phyloP scores from a whole-genome alignment of 2,888 invertebrate species.

The Ernsta delagoae region DNA sequence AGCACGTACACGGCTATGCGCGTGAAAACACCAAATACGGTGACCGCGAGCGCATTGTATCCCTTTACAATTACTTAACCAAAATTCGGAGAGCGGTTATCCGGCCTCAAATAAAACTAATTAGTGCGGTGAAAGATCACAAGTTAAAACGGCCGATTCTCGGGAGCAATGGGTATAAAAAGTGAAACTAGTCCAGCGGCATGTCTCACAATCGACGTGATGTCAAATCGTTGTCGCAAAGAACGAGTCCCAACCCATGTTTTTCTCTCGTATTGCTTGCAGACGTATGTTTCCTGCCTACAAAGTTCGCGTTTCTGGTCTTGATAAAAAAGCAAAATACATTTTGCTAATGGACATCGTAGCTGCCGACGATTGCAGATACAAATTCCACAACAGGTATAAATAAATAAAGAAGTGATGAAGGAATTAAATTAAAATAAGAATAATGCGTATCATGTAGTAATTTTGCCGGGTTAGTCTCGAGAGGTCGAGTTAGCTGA shows the following conservation, averaged over 20 bases:
- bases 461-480: constrained; percentile 52
- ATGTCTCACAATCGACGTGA: constrained; percentile 81
- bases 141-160: constrained; percentile 73
- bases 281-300: constrained; percentile 99
- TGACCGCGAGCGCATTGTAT: constrained; percentile 41
- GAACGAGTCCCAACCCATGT: constrained; percentile 80
- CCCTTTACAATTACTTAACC: constrained; percentile 36
- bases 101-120: constrained; percentile 49
- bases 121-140: constrained; percentile 74
- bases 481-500: constrained; percentile 51
- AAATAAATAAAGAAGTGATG: constrained; percentile 57
- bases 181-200: constrained; percentile 73
- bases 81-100: constrained; percentile 31
- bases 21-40: constrained; percentile 49
- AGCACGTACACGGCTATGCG: constrained; percentile 44
- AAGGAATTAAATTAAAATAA: constrained; percentile 82
- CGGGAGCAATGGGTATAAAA: constrained; percentile 64
- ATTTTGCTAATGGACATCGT: constrained; percentile 99
- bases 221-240: constrained; percentile 81
- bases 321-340: constrained; percentile 99
- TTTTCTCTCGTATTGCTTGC: constrained; percentile 87
- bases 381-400: constrained; percentile 97
- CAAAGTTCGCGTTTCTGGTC: constrained; percentile 97
- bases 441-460: constrained; percentile 56
- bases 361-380: constrained; percentile 97